Evolutionary conservation across 2,888 invertebrate genomes (phyloP), one percentile per base, ranked within the genome.

Genomic region (Gisinianus flammeolus): DNA sequence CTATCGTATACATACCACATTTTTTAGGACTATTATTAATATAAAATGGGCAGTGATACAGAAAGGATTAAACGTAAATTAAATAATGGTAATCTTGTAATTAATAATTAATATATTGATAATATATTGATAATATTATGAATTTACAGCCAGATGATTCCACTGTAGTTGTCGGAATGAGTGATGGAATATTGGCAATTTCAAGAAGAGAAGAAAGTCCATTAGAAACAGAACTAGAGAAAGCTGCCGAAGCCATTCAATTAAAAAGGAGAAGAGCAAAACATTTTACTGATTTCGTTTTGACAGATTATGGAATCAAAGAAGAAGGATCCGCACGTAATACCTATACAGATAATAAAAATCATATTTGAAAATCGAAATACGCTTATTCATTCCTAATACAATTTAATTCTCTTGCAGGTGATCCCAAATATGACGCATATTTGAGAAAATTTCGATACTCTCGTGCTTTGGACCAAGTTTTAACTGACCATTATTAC

Each of bases 161-260:
- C 86, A 92, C 94, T 0, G 86, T 98, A 81, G 95, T 93, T 8
- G 95, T 93, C 31, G 98, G 98, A 30, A 94, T 97, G 92, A 91
- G 94, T 10, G 96, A 97, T 88, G 97, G 97, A 66, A 89, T 97
- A 66, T 91, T 98, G 81, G 95, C 96, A 10, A 92, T 98, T 79
- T 91, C 92, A 85, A 91, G 93, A 86, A 90, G 93, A 86, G 93
- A 93, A 85, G 84, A 85, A 16, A 90, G 91, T 80, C 82, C 79
- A 5, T 78, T 82, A 73, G 69, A 19, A 31, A 79, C 80, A 22
- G 74, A 79, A 33, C 70, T 79, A 64, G 72, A 74, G 66, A 56
- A 67, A 19, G 44, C 33, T 26, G 58, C 68, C 2, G 28, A 77
- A 31, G 52, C 74, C 28, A 71, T 67, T 10, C 62, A 76, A n/a